Evolutionary conservation across 2,797 vertebrate species (phyloP).

Genomic region (Mormyrops boulengeri): DNA sequence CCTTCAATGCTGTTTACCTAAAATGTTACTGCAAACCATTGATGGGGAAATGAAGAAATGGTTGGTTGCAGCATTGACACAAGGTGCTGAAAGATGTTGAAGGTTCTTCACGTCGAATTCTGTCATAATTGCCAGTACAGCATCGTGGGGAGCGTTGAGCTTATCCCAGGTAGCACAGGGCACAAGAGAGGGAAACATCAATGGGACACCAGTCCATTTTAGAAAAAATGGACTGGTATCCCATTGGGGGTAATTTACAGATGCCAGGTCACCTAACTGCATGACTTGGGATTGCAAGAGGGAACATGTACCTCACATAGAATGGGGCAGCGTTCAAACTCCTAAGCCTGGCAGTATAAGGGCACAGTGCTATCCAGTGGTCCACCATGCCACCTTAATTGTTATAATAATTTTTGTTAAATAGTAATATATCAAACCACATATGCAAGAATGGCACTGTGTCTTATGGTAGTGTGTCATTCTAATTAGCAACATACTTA

Average conservation of each 20-base stretch:
- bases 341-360: not conserved
- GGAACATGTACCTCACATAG: not conserved
- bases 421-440: not conserved
- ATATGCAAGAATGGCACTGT: not conserved
- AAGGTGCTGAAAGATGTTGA: not conserved
- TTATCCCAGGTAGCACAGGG: not conserved
- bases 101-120: not conserved
- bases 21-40: constrained; percentile 10
- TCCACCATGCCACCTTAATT: not conserved
- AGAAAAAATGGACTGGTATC: not conserved
- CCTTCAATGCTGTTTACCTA: not conserved
- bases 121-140: not conserved
- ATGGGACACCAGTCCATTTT: not conserved
- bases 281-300: not conserved
- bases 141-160: not conserved
- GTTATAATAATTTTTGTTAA: not conserved
- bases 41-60: not conserved
- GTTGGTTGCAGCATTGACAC: not conserved
- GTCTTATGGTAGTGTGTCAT: not conserved
- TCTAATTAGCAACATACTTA: not conserved
- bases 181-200: not conserved
- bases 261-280: not conserved
- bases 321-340: not conserved
- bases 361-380: not conserved
- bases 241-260: not conserved